These are phyloP conservation scores for Oreochromis grahami DNA, from an alignment of 2,797 vertebrate genomes.

Conservation along the genomic window DNA sequence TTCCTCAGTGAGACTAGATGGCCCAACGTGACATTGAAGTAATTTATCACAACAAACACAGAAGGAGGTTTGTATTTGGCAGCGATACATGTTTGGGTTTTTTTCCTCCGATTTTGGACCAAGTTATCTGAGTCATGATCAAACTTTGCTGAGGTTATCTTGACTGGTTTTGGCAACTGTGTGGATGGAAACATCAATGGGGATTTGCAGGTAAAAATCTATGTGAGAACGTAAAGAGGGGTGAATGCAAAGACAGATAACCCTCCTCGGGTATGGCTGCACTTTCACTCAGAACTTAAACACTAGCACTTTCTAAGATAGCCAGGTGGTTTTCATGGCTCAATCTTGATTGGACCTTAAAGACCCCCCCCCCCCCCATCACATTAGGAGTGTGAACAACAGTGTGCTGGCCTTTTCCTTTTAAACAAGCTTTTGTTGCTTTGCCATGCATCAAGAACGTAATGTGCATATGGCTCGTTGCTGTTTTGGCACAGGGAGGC, in stretches of 20 bases:
- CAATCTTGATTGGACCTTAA: not conserved
- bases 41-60: not conserved
- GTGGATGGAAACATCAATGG: slow-evolving; percentile 31
- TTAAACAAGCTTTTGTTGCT: slow-evolving; percentile 24
- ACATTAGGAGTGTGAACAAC: slow-evolving; percentile 19
- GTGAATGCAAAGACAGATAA: slow-evolving; percentile 5
- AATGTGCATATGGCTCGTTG: slow-evolving; percentile 50
- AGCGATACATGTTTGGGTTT: accelerated
- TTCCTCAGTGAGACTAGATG: not conserved
- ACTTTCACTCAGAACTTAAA: not conserved
- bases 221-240: slow-evolving; percentile 5
- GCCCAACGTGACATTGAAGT: not conserved
- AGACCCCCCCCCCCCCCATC: not conserved
- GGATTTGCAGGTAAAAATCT: slow-evolving; percentile 27
- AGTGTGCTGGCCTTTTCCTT: not conserved
- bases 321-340: not conserved
- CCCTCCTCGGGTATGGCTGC: not conserved
- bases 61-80: not conserved
- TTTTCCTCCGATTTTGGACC: not conserved
- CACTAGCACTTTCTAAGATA: not conserved
- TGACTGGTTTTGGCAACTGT: not conserved
- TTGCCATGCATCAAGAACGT: slow-evolving; percentile 42
- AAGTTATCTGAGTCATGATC: slow-evolving; percentile 13
- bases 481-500: slow-evolving; percentile 46
- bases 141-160: slow-evolving; percentile 25